A percentile compares a stretch with the other conserved stretches of the same genome.
Evolutionary conservation across 2,888 invertebrate genomes (phyloP).

Genomic region (Acanthoscelides obtectus): DNA sequence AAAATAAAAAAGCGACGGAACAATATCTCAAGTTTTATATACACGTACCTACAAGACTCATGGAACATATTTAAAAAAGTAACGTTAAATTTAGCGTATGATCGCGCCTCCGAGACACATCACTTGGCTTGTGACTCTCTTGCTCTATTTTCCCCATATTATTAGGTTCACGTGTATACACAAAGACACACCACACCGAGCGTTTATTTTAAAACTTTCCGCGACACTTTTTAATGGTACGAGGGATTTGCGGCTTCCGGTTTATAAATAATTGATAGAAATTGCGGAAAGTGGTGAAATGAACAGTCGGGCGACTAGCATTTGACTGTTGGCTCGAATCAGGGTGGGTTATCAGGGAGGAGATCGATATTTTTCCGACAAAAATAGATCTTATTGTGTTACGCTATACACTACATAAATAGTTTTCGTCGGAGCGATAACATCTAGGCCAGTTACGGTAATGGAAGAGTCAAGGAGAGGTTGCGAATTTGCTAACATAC

Average conservation of each 20-base stretch:
- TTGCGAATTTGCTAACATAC: too few species aligned
- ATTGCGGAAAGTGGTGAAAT: not conserved
- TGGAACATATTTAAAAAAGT: too few species aligned
- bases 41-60: too few species aligned
- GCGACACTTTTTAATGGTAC: not conserved
- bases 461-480: not conserved
- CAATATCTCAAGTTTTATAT: too few species aligned
- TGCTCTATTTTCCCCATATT: not conserved
- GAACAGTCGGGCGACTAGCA: not conserved
- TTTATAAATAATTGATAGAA: not conserved
- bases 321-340: not conserved
- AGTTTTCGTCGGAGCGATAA: not conserved
- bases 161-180: not conserved
- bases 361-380: not conserved
- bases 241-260: not conserved
- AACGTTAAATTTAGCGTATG: not conserved
- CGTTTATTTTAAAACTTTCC: not conserved
- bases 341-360: not conserved
- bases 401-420: too few species aligned
- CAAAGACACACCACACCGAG: not conserved
- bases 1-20: too few species aligned
- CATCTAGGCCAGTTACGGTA: not conserved
- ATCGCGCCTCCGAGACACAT: not conserved
- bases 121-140: not conserved
- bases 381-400: not conserved